Base-by-base conservation (phyloP, 1,140 invertebrate species). In the Paraescarpia echinospica region DNA sequence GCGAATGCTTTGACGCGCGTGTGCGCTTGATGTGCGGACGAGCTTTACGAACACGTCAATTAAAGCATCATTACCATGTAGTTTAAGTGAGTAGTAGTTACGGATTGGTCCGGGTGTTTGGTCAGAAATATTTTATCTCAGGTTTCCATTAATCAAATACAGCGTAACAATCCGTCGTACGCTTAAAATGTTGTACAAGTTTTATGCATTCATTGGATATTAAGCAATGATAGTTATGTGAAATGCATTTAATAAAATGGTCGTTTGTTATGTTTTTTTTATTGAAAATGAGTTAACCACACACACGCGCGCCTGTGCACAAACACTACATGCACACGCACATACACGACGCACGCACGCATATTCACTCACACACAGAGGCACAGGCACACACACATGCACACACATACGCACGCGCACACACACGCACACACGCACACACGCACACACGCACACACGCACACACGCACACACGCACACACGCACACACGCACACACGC, bases 391-490 rank as follows among this genome's bases (percentile, higher is more conserved):
- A 4, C 90, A 1, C 90, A 90, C 90, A 22, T 2, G n/a, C 90
- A 31, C 90, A 90, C 90, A 33, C n/a, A 90, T n/a, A n/a, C 90
- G n/a, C 90, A 4, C n/a, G n/a, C 90, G n/a, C 90, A 90, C 90
- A 33, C 90, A 90, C 90, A n/a, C 90, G n/a, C 59, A 31, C 59
- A 77, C 59, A 31, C 59, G 18, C 41, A 77, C 59, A 31, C 59
- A 77, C 59, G 22, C 59, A 77, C 59, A 77, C 27, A 41, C 41
- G 4, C 41, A 41, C 41, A 41, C 41, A 41, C 41, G 12, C 41
- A 41, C 41, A 41, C 41, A 41, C 41, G 12, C 41, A 41, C 41
- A 41, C 41, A 41, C 41, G 12, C 41, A 41, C 41, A 89, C 41
- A 41, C 41, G 22, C 14, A 18, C 59, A 77, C 27, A 77, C 59